Evolutionary conservation across 2,888 invertebrate genomes (phyloP).

Genomic region (Ferrisia virgata): DNA sequence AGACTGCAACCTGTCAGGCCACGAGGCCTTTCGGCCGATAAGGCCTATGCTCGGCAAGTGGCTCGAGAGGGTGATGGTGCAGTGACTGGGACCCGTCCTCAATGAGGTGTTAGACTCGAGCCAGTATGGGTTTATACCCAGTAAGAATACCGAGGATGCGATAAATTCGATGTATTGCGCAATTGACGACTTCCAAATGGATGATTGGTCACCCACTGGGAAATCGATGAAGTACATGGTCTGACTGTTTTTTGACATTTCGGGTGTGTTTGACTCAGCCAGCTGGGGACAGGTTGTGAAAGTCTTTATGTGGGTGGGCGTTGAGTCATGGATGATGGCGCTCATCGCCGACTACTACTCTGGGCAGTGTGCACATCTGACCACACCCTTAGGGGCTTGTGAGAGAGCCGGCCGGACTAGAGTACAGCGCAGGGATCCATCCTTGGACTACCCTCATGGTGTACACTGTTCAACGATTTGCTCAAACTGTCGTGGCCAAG

Average conservation of each 20-base stretch:
- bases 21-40: slow-evolving; percentile 11
- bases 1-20: not conserved
- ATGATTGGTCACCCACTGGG: not conserved
- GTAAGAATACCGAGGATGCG: not conserved
- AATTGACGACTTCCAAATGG: not conserved
- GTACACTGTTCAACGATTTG: not conserved
- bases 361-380: not conserved
- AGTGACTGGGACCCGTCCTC: not conserved
- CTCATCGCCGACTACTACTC: not conserved
- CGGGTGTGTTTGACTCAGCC: not conserved
- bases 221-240: too few relatives aligned
- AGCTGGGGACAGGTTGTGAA: not conserved
- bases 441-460: not conserved
- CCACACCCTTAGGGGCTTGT: not conserved
- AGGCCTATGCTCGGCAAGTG: slow-evolving; percentile 8
- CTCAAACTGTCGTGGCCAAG: not conserved
- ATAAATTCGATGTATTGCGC: not conserved
- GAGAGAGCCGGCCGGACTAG: not conserved
- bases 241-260: not conserved
- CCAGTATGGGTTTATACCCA: not conserved
- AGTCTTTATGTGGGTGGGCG: not conserved
- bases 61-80: slow-evolving; percentile 26
- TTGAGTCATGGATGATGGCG: not conserved
- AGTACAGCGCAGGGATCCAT: not conserved
- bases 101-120: not conserved